Evolutionary conservation across 2,113 vertebrate species (phyloP).

Genomic region (Cryptoleucopteryx plumbea): DNA sequence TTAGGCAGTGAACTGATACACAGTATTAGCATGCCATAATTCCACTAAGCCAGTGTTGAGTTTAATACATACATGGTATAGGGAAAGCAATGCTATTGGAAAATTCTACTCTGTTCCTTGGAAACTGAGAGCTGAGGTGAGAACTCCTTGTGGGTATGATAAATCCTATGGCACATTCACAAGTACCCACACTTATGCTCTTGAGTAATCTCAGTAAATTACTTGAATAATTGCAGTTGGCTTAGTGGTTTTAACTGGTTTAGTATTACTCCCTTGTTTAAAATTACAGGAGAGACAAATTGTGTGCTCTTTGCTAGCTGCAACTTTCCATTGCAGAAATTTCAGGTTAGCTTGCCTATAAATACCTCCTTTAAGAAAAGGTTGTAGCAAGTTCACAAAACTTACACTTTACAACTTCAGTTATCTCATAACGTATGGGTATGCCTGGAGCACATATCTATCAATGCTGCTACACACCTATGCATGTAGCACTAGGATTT

Average conservation of each 20-base stretch:
- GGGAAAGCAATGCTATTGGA: not conserved
- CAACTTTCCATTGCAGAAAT: not conserved
- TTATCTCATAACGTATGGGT: fast-evolving
- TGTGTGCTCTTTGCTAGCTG: not conserved
- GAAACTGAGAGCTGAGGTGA: not conserved
- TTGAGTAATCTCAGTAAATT: not conserved
- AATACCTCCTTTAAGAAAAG: not conserved
- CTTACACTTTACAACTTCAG: not conserved
- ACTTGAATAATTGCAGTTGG: not conserved
- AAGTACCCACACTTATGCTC: not conserved
- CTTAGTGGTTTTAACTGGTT: not conserved
- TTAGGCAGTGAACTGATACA: not conserved
- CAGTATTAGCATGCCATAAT: not conserved
- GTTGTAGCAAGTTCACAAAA: not conserved
- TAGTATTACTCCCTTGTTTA: not conserved
- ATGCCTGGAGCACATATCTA: not conserved
- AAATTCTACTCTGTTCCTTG: not conserved
- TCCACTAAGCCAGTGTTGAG: not conserved
- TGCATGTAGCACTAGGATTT: not conserved
- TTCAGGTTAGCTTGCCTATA: not conserved
- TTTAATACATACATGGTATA: not conserved
- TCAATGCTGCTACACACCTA: not conserved
- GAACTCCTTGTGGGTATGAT: not conserved
- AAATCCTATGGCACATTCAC: not conserved
- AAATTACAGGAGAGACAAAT: not conserved